Conservation (phyloP, 2,797 vertebrate species). For the Typhlichthys subterraneus region DNA sequence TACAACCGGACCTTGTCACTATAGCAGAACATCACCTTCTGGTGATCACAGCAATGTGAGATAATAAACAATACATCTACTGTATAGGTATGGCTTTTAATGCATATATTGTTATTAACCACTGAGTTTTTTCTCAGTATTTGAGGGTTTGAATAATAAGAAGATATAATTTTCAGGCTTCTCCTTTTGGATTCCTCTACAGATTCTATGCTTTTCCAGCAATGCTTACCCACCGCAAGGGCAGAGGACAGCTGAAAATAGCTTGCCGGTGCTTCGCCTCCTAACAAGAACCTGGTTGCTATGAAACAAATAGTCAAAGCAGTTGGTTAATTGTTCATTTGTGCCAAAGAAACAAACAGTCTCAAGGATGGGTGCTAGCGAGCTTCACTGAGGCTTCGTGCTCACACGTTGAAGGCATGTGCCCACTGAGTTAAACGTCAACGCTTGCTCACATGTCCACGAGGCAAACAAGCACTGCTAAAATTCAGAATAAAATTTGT, state of each 20-base stretch:
- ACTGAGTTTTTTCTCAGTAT: constrained; percentile 11
- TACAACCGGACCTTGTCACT: constrained; percentile 70
- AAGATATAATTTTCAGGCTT: background rate
- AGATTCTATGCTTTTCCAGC: constrained; percentile 4
- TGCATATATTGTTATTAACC: background rate
- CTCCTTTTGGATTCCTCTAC: background rate
- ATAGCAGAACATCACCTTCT: constrained; percentile 58
- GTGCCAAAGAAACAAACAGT: constrained; percentile 15
- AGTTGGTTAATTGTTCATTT: constrained; percentile 57
- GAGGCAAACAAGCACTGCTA: background rate
- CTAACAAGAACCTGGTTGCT: constrained; percentile 58
- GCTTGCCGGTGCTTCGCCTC: constrained; percentile 38
- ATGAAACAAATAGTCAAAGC: constrained; percentile 55
- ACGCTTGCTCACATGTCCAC: background rate
- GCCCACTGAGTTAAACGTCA: constrained; percentile 1
- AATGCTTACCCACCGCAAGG: constrained; percentile 45
- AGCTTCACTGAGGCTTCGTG: background rate
- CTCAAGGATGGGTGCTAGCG: constrained; percentile 5
- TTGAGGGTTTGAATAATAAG: constrained; percentile 9
- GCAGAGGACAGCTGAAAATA: constrained; percentile 49
- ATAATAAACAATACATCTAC: constrained; percentile 23
- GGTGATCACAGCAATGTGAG: constrained; percentile 38
- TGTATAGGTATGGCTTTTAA: background rate
- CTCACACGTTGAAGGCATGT: background rate
- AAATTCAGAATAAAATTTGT: background rate